phyloP scores from a whole-genome alignment of 2,797 vertebrate species.

The Valencia hispanica region DNA sequence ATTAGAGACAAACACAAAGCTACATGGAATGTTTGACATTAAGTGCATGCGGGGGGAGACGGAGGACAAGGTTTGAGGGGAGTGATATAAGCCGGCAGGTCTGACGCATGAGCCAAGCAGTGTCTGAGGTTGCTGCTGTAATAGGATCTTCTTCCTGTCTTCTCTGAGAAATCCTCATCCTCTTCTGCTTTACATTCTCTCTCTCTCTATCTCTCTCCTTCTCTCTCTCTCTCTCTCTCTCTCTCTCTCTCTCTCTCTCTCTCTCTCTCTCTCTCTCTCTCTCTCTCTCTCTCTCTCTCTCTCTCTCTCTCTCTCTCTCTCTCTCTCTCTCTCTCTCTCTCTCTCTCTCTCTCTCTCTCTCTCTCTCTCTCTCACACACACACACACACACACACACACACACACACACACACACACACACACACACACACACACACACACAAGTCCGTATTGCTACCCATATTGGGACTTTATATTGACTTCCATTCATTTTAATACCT shows the following conservation, averaged over 20 bases:
- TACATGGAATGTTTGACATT: conserved; percentile 46
- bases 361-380: too few relatives aligned
- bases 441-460: too few relatives aligned
- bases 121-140: conserved; percentile 52
- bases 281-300: too few relatives aligned
- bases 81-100: conserved; percentile 14
- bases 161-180: conserved; percentile 72
- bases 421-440: conserved; percentile 32
- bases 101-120: conserved; percentile 33
- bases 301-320: not conserved
- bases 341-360: too few relatives aligned
- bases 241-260: too few relatives aligned
- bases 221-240: too few relatives aligned
- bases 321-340: too few relatives aligned
- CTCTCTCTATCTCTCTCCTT: too few relatives aligned
- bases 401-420: conserved; percentile 29
- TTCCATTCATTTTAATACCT: too few relatives aligned
- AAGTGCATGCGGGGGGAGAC: conserved; percentile 30
- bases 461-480: too few relatives aligned
- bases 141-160: conserved; percentile 55
- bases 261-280: too few relatives aligned
- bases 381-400: not conserved
- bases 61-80: conserved; percentile 19
- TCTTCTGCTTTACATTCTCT: conserved; percentile 56
- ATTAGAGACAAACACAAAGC: conserved; percentile 42